phyloP scores from a whole-genome alignment of 2,888 invertebrate genomes.

The Plusia festucae region DNA sequence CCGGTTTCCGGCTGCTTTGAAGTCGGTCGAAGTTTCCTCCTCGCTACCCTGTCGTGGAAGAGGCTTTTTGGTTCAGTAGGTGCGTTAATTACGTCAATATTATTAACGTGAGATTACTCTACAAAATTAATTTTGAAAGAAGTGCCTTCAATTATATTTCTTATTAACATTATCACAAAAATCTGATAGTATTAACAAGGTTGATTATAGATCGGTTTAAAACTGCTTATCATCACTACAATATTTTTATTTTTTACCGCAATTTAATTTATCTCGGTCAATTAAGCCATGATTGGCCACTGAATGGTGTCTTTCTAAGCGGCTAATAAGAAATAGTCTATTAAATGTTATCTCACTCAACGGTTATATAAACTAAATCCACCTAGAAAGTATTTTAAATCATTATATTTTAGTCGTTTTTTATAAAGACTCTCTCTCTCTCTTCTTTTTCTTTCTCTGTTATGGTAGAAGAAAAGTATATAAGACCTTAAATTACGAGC shows the following conservation, averaged over 20 bases:
- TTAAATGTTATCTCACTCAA: background rate
- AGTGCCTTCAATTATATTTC: constrained; percentile 13
- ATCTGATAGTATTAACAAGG: too few relatives aligned
- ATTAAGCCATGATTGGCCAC: background rate
- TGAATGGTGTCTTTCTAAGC: background rate
- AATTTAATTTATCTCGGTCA: background rate
- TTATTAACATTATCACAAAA: constrained; percentile 39
- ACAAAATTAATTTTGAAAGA: constrained; percentile 4
- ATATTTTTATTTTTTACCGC: too few relatives aligned
- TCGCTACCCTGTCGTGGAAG: constrained; percentile 65
- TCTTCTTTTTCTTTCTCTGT: too few relatives aligned
- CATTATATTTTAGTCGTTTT: too few relatives aligned
- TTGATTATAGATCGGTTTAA: too few relatives aligned
- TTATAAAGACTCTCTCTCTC: too few relatives aligned
- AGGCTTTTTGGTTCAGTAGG: constrained; percentile 72
- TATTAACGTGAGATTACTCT: constrained; percentile 24
- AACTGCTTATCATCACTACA: too few relatives aligned
- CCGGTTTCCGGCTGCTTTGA: constrained; percentile 87
- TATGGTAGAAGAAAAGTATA: too few relatives aligned
- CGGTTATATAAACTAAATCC: background rate
- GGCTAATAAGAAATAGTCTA: background rate
- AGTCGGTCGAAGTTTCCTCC: constrained; percentile 80
- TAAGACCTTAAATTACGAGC: background rate
- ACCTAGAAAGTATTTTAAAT: background rate
- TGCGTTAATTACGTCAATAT: constrained; percentile 55